phyloP scores from a whole-genome alignment of 2,113 vertebrate species.

The Sapayoa aenigma region DNA sequence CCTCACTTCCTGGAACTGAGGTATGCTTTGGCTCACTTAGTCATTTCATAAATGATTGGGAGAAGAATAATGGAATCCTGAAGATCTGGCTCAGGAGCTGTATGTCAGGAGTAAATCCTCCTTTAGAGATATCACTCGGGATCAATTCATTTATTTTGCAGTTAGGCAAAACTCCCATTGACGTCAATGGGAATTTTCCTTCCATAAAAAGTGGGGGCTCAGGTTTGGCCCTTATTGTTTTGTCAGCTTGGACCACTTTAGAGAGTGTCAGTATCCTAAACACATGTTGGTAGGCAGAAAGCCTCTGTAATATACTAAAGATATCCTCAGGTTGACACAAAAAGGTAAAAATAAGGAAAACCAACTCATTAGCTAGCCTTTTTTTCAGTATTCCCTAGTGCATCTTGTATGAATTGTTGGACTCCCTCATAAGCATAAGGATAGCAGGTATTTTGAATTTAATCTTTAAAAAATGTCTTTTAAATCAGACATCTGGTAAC shows the following conservation, averaged over 20 bases:
- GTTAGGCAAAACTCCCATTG: slow-evolving; percentile 40
- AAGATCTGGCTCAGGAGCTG: slow-evolving; percentile 36
- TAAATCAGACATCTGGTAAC: slow-evolving; percentile 12
- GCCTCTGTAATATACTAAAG: not conserved
- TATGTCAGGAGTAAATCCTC: not conserved
- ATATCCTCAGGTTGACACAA: not conserved
- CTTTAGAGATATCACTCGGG: slow-evolving; percentile 21
- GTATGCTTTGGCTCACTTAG: not conserved
- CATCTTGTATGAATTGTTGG: not conserved
- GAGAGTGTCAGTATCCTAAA: not conserved
- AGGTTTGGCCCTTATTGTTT: slow-evolving; percentile 6
- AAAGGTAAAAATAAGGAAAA: not conserved
- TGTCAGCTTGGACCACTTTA: not conserved
- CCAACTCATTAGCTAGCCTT: not conserved
- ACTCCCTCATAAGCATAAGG: not conserved
- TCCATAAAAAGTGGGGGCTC: not conserved
- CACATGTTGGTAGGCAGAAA: not conserved
- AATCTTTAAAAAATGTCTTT: not conserved
- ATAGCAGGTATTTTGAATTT: slow-evolving; percentile 14
- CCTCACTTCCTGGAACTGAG: not conserved
- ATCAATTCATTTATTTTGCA: slow-evolving; percentile 35
- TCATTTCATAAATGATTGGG: not conserved
- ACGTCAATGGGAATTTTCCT: slow-evolving; percentile 45
- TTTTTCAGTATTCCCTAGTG: not conserved
- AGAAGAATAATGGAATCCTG: slow-evolving; percentile 25